A percentile compares a stretch with the other conserved stretches of the same genome.
These are phyloP conservation scores for Lasioglossum albipes DNA, from an alignment of 1,140 invertebrate genomes.

Conservation along the genomic window DNA sequence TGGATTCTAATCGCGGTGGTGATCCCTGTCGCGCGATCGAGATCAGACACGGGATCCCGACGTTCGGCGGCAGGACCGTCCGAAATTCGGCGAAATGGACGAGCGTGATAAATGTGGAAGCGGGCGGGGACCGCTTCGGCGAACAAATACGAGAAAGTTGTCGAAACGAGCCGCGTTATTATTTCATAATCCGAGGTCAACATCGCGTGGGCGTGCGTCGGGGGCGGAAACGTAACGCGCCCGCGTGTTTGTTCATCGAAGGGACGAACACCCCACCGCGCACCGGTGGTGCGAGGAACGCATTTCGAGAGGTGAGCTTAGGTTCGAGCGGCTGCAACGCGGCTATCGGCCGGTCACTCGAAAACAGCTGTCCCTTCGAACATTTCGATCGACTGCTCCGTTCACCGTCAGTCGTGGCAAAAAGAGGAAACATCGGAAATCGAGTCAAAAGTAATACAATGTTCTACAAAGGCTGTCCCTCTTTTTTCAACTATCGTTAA, in stretches of 20 bases:
- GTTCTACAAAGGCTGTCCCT: too few species aligned
- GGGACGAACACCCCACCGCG: constrained; percentile 50
- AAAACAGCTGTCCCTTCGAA: constrained; percentile 75
- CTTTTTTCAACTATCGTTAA: too few species aligned
- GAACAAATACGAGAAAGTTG: constrained; percentile 15
- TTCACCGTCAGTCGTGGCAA: constrained; percentile 21
- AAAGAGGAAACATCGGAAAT: not conserved
- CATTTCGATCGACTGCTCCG: constrained; percentile 46
- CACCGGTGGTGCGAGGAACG: constrained; percentile 64
- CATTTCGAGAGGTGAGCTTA: constrained; percentile 68
- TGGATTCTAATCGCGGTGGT: not conserved
- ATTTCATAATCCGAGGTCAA: constrained; percentile 45
- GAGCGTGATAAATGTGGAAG: not conserved
- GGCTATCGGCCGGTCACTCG: constrained; percentile 69
- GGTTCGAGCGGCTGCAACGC: constrained; percentile 65
- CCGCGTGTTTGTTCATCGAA: constrained; percentile 64
- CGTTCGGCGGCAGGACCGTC: not conserved
- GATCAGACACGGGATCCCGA: not conserved
- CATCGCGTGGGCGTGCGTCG: constrained; percentile 61
- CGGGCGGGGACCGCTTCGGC: not conserved
- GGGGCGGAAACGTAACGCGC: constrained; percentile 71
- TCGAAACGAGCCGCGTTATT: constrained; percentile 39
- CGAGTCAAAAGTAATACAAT: not conserved
- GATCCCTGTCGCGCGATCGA: not conserved
- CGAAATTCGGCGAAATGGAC: not conserved